A percentile compares a stretch with the other conserved stretches of the same genome.
These are phyloP conservation scores for Musca vetustissima DNA, from an alignment of 1,140 invertebrate genomes.

Conservation along the genomic window DNA sequence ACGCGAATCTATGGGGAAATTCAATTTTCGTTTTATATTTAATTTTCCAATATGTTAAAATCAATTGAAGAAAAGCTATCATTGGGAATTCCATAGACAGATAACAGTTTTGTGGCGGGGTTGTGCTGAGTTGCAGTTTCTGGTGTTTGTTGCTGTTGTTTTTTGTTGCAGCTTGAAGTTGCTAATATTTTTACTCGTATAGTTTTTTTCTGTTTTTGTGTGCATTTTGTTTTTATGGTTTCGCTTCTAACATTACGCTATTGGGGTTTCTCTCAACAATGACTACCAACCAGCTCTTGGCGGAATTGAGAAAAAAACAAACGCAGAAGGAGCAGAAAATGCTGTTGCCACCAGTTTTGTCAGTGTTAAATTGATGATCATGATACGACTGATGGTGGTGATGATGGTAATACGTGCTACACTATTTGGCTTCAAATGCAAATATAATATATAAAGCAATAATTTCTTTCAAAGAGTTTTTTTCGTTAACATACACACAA, in stretches of 20 bases:
- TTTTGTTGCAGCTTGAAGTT: too few relatives aligned
- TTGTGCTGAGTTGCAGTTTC: too few relatives aligned
- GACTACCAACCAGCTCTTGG: background rate
- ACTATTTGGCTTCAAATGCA: background rate
- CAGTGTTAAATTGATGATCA: too few relatives aligned
- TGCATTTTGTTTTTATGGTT: background rate
- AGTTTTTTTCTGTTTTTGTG: too few relatives aligned
- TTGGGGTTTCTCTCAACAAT: background rate
- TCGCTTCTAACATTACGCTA: background rate
- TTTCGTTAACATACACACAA: too few relatives aligned
- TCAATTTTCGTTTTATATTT: constrained; percentile 25
- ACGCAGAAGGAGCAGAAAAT: too few relatives aligned
- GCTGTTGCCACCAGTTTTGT: too few relatives aligned
- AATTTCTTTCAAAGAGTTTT: too few relatives aligned
- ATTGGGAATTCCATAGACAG: constrained; percentile 13
- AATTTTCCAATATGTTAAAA: constrained; percentile 25
- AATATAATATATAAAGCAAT: too few relatives aligned
- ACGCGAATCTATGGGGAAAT: constrained; percentile 20
- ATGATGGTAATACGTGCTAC: constrained; percentile 20
- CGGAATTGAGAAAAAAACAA: too few relatives aligned
- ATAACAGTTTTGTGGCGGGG: background rate
- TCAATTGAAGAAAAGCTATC: constrained; percentile 23
- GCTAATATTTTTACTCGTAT: too few relatives aligned
- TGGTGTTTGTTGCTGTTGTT: too few relatives aligned
- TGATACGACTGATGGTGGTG: background rate